A percentile compares a stretch with the other conserved stretches of the same genome.
These are phyloP conservation scores for Umimayanthus kanabou DNA, from an alignment of 92 coral and sea anemone genomes.

Conservation along the genomic window DNA sequence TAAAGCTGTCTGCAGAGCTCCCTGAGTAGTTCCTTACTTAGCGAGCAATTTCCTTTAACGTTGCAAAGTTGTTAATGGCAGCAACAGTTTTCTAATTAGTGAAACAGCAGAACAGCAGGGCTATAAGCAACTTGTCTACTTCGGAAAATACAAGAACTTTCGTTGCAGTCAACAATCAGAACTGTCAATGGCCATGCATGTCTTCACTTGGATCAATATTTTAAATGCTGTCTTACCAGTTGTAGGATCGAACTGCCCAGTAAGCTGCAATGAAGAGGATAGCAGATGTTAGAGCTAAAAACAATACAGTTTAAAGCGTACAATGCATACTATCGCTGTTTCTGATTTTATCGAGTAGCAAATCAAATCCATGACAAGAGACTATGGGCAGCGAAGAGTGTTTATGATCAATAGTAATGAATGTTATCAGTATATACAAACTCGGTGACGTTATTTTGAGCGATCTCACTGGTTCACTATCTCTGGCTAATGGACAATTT, in stretches of 20 bases:
- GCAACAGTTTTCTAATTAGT: too few species aligned
- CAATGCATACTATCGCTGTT: not conserved
- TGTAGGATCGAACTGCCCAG: slow-evolving; percentile 35
- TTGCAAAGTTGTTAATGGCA: not conserved
- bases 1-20: not conserved
- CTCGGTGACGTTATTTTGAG: too few species aligned
- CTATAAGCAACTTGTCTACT: too few species aligned
- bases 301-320: not conserved
- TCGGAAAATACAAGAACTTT: too few species aligned
- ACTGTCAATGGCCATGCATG: not conserved
- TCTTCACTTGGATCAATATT: not conserved
- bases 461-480: too few species aligned
- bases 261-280: slow-evolving; percentile 1
- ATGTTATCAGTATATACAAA: too few species aligned
- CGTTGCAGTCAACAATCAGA: too few species aligned
- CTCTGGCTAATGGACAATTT: too few species aligned
- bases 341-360: not conserved
- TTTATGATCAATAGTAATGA: too few species aligned
- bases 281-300: not conserved
- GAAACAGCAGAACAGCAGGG: too few species aligned
- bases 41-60: not conserved
- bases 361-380: not conserved
- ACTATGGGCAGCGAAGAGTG: too few species aligned
- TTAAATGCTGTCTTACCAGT: slow-evolving; percentile 20
- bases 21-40: not conserved